Evolutionary conservation across 1,140 invertebrate genomes (phyloP).

Genomic region (Aphaenogaster ashmeadi): DNA sequence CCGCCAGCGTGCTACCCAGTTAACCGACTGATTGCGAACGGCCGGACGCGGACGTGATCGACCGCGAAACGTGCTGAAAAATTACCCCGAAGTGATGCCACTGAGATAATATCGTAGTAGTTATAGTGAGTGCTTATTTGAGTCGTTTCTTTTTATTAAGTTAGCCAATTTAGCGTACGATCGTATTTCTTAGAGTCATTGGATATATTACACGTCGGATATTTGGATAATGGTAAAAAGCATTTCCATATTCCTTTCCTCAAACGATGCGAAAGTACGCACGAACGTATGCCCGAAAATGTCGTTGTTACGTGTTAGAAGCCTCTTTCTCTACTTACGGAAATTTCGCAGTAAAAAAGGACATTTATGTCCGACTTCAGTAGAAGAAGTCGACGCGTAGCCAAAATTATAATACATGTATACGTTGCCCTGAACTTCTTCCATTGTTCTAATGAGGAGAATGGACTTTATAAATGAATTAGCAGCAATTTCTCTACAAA

Average conservation of each 20-base stretch:
- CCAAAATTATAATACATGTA: neutral
- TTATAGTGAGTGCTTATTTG: neutral
- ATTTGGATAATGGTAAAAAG: neutral
- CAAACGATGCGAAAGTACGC: neutral
- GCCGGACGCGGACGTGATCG: slow-evolving; percentile 69
- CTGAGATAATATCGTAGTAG: neutral
- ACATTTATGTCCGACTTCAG: neutral
- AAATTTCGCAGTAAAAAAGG: slow-evolving; percentile 19
- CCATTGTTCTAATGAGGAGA: neutral
- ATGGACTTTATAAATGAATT: neutral
- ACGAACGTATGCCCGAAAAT: neutral
- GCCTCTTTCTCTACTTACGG: neutral
- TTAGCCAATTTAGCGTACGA: neutral
- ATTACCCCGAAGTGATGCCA: slow-evolving; percentile 60
- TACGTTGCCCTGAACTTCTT: neutral
- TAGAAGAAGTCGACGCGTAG: neutral
- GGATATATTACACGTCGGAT: neutral
- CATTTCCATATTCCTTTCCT: neutral
- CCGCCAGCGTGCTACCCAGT: slow-evolving; percentile 53
- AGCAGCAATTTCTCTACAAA: neutral
- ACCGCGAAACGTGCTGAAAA: slow-evolving; percentile 71
- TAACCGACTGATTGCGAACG: slow-evolving; percentile 70
- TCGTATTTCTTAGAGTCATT: neutral
- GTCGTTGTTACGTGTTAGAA: neutral
- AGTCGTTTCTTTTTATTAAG: neutral